Evolutionary conservation across 2,797 vertebrate species (phyloP).

Genomic region (Pangasius krempfi): DNA sequence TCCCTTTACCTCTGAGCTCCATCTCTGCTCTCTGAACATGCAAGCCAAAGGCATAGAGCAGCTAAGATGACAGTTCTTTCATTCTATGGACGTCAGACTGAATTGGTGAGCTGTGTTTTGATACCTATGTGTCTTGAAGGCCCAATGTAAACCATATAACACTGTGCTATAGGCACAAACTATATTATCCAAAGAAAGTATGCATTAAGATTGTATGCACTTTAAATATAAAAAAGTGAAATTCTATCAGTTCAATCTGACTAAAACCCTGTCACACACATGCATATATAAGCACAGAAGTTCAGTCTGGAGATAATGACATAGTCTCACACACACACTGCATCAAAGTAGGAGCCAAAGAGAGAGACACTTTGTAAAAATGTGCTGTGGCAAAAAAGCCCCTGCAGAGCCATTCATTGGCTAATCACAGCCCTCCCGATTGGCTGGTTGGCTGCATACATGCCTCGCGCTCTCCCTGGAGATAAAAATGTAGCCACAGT

Average conservation of each 20-base stretch:
- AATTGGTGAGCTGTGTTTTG: background rate
- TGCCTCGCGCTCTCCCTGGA: conserved; percentile 63
- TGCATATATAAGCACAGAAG: conserved; percentile 11
- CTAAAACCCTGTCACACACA: conserved; percentile 5
- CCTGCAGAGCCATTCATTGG: conserved; percentile 52
- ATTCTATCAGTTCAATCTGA: conserved; percentile 7
- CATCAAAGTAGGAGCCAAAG: conserved; percentile 49
- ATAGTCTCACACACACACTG: conserved; percentile 9
- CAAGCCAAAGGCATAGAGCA: background rate
- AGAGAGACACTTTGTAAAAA: conserved; percentile 47
- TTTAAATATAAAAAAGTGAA: conserved; percentile 3
- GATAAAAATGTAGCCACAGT: conserved; percentile 74
- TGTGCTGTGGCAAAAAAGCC: conserved; percentile 43
- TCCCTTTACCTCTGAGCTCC: background rate
- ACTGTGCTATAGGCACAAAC: background rate
- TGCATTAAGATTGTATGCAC: background rate
- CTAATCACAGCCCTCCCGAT: conserved; percentile 50
- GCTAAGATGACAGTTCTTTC: background rate
- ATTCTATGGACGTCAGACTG: conserved; percentile 1
- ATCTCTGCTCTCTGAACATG: conserved; percentile 9
- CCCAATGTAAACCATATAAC: background rate
- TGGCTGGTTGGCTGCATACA: conserved; percentile 44
- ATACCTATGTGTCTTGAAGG: background rate
- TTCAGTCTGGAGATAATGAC: conserved; percentile 32
- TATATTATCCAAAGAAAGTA: background rate